phyloP scores from a whole-genome alignment of 2,113 vertebrate species.

The Saccopteryx bilineata region DNA sequence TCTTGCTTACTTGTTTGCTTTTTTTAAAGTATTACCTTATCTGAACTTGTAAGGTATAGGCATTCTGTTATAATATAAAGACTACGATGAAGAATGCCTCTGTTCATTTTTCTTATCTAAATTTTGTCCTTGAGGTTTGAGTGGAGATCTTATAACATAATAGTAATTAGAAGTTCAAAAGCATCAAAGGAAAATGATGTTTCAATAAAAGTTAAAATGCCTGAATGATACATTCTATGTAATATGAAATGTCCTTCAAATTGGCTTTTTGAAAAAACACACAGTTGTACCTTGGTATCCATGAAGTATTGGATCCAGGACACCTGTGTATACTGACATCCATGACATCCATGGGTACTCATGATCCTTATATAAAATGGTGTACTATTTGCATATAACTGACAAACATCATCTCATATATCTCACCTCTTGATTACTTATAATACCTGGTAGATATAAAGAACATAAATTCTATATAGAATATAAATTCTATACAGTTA shows the following conservation, averaged over 20 bases:
- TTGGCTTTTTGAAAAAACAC: background rate
- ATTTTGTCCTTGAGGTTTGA: background rate
- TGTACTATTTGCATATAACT: background rate
- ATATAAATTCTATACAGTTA: background rate
- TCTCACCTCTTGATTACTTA: background rate
- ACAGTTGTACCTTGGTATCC: background rate
- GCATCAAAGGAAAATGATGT: background rate
- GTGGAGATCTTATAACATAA: background rate
- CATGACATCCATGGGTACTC: background rate
- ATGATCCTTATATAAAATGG: background rate
- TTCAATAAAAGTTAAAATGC: background rate
- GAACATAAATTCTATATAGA: background rate
- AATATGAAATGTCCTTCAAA: background rate
- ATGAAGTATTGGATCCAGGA: background rate
- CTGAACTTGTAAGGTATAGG: background rate
- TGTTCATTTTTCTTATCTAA: constrained; percentile 18
- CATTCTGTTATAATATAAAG: background rate
- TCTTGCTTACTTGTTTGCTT: background rate
- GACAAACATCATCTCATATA: background rate
- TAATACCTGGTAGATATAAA: background rate
- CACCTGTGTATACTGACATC: background rate
- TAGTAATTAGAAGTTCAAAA: constrained; percentile 12
- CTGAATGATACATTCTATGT: background rate
- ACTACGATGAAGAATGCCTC: background rate
- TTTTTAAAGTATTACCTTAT: background rate